These are phyloP conservation scores for Folsomia manolachei DNA, from an alignment of 2,888 invertebrate species.

Conservation along the genomic window DNA sequence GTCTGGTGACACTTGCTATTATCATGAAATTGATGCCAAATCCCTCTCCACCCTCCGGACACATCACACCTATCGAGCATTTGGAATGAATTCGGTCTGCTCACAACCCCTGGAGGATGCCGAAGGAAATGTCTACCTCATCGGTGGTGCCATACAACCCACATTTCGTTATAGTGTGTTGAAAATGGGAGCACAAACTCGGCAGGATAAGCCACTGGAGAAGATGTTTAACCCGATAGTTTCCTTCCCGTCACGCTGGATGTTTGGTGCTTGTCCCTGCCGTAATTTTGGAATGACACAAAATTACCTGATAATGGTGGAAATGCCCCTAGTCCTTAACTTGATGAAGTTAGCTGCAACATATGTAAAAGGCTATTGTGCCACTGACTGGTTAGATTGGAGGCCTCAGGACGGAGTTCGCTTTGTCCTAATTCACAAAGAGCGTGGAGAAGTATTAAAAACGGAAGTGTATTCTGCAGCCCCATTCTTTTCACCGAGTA, in stretches of 20 bases:
- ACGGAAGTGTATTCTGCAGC: slow-evolving; percentile 53
- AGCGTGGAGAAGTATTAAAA: slow-evolving; percentile 53
- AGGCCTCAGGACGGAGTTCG: slow-evolving; percentile 54
- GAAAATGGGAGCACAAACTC: slow-evolving; percentile 21
- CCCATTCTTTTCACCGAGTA: slow-evolving; percentile 58
- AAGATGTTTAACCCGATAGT: slow-evolving; percentile 47
- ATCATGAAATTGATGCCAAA: slow-evolving; percentile 55
- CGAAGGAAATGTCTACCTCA: slow-evolving; percentile 34
- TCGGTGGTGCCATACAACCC: slow-evolving; percentile 34
- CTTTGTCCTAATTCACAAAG: slow-evolving; percentile 54
- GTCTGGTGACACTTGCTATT: slow-evolving; percentile 55
- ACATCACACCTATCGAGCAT: slow-evolving; percentile 29
- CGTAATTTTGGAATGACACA: slow-evolving; percentile 60
- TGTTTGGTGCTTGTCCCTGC: slow-evolving; percentile 54
- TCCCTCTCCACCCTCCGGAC: slow-evolving; percentile 54
- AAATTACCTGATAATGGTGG: slow-evolving; percentile 58
- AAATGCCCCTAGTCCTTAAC: slow-evolving; percentile 57
- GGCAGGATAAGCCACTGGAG: slow-evolving; percentile 23
- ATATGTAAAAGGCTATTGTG: slow-evolving; percentile 53
- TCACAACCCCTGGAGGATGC: slow-evolving; percentile 28
- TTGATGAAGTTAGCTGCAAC: slow-evolving; percentile 54
- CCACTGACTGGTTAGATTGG: slow-evolving; percentile 55
- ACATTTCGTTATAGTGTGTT: slow-evolving; percentile 35
- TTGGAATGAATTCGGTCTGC: slow-evolving; percentile 31
- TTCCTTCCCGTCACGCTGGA: slow-evolving; percentile 53